Conservation (phyloP, 2,888 invertebrate genomes). For the Cataglyphis livida region DNA sequence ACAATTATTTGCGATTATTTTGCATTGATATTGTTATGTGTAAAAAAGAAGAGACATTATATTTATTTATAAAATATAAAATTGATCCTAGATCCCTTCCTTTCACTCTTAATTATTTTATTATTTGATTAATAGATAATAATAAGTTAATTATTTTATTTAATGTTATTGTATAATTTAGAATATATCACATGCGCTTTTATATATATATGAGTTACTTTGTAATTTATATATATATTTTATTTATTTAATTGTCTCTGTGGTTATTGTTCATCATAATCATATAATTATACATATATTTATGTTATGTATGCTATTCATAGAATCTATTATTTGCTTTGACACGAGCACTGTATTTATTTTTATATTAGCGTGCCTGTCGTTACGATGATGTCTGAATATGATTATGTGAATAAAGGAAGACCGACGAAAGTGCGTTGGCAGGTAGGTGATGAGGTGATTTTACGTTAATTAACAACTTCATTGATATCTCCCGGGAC, state of each 20-base stretch:
- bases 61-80: conserved; percentile 16
- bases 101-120: not conserved
- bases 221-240: conserved; percentile 25
- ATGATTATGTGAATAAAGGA: conserved; percentile 49
- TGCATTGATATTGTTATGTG: conserved; percentile 1
- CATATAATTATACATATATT: not conserved
- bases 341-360: conserved; percentile 42
- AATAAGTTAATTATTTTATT: conserved; percentile 7
- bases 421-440: conserved; percentile 45
- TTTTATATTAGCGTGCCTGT: conserved; percentile 41
- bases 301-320: conserved; percentile 25
- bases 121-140: not conserved
- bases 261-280: not conserved
- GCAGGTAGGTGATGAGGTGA: conserved; percentile 63
- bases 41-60: not conserved
- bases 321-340: conserved; percentile 39
- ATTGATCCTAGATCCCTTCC: not conserved
- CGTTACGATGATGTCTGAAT: conserved; percentile 37
- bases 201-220: conserved; percentile 4
- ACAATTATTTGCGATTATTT: not conserved
- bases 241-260: not conserved
- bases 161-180: not conserved
- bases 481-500: conserved; percentile 4
- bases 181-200: not conserved
- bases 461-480: conserved; percentile 26